Evolutionary conservation across 2,888 invertebrate genomes (phyloP), one percentile per base, ranked within the genome.

Genomic region (Drosophila gaucha): DNA sequence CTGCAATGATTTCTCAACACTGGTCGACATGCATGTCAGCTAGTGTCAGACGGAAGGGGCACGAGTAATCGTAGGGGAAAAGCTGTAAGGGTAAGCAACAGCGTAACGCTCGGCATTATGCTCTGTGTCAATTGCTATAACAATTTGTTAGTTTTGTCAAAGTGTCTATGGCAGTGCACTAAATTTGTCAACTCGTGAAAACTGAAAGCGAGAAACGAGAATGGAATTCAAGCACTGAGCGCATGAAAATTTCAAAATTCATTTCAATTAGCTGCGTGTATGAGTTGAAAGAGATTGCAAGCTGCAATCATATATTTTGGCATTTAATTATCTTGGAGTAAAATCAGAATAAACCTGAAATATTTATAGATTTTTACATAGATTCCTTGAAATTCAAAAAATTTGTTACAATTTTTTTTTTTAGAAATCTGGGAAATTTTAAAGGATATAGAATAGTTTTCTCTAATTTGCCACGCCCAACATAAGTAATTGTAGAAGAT

Each of bases 111-210:
- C 41, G 69, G 28, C 65, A 71, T 68, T 69, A 68, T 74, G 65
- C 56, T n/a, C 51, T 66, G 69, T 74, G 74, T 84, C 87, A 82
- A 82, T 82, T 82, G 74, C 66, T 67, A 63, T 33, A 64, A 78
- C 82, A 86, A 86, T 82, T 86, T 82, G 85, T 84, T 71, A 50
- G 78, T 77, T n/a, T 67, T 84, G 74, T 74, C 80, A 76, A 43
- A 62, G 55, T 47, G 60, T 35, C 39, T 35, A 28, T 28, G 44
- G 24, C 33, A 47, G 18, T 78, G 46, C 55, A 69, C 74, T 51
- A 59, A 73, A 78, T 67, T 60, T 72, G 77, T 69, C 60, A 70
- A 9, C 22, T 14, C 6, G 9, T 30, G 20, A 22, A 22, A 44
- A 35, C 33, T 9, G 44, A 36, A 39, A 49, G 6, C 44, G 12